A percentile compares a stretch with the other conserved stretches of the same genome.
These are phyloP conservation scores for Clinocottus analis DNA, from an alignment of 2,113 vertebrate species.

Conservation along the genomic window DNA sequence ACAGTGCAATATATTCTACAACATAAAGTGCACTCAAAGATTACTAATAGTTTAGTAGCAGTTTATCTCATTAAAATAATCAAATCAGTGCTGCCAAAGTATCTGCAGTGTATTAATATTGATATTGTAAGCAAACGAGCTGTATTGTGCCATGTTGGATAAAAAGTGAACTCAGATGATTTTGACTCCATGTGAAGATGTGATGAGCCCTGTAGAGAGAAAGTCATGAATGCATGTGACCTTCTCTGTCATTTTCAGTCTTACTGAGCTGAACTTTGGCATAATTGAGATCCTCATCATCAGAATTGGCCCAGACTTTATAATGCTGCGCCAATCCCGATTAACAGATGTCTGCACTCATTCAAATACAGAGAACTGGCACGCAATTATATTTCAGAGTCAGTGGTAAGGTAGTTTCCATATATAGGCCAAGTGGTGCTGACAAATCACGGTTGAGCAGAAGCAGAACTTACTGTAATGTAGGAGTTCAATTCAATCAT, in stretches of 20 bases:
- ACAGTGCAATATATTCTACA: neutral
- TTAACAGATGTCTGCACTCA: conserved; percentile 43
- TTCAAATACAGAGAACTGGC: conserved; percentile 14
- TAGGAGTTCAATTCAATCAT: neutral
- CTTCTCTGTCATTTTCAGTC: conserved; percentile 51
- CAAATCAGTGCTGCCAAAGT: neutral
- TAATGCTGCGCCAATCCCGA: conserved; percentile 14
- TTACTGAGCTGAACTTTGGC: conserved; percentile 32
- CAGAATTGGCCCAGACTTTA: conserved; percentile 39
- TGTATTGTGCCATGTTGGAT: neutral
- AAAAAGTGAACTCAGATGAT: neutral
- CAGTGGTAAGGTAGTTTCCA: neutral
- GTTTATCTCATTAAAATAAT: neutral
- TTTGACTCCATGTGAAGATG: neutral
- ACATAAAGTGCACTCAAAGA: neutral
- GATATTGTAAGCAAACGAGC: neutral
- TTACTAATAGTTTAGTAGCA: neutral
- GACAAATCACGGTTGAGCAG: neutral
- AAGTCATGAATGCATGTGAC: conserved; percentile 19
- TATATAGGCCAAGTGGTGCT: neutral
- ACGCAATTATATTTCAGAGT: conserved; percentile 4
- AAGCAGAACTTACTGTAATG: neutral
- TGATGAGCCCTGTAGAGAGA: neutral
- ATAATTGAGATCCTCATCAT: conserved; percentile 37
- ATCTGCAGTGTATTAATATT: neutral